Conservation (phyloP, 2,113 vertebrate genomes). For the Bubo bubo region DNA sequence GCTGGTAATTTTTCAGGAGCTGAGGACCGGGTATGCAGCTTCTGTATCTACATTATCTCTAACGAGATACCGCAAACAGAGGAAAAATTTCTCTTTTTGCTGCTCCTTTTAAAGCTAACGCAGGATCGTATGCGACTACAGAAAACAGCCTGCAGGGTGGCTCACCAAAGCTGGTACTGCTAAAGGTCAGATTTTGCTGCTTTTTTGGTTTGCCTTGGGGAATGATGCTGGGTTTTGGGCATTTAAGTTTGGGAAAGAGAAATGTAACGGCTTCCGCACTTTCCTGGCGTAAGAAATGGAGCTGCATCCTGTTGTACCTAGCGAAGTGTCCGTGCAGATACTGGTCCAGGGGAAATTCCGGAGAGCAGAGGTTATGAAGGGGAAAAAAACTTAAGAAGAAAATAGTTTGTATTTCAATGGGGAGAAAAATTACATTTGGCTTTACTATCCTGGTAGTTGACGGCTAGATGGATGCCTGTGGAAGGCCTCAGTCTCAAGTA, state of each 20-base stretch:
- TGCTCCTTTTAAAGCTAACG: background rate
- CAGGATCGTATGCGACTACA: accelerated
- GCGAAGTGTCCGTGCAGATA: accelerated
- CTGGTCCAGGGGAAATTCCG: background rate
- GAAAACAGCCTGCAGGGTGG: background rate
- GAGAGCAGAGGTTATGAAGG: background rate
- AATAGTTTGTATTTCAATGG: background rate
- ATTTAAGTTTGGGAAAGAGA: background rate
- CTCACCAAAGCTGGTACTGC: background rate
- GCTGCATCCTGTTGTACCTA: background rate
- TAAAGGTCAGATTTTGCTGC: background rate
- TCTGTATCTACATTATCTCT: background rate
- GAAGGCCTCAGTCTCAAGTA: background rate
- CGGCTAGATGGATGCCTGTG: background rate
- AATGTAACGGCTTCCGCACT: accelerated
- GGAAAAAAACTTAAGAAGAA: background rate
- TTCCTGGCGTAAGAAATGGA: background rate
- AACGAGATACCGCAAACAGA: accelerated
- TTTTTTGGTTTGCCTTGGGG: background rate
- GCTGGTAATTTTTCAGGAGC: background rate
- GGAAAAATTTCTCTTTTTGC: background rate
- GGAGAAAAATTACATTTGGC: background rate
- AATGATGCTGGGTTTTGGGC: background rate
- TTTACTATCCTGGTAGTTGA: accelerated
- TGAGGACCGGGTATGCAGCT: accelerated